Percentiles rank a stretch among this genome's conserved stretches.
Conservation (phyloP, 2,797 vertebrate genomes). For the Schizopygopsis malacanthus region DNA sequence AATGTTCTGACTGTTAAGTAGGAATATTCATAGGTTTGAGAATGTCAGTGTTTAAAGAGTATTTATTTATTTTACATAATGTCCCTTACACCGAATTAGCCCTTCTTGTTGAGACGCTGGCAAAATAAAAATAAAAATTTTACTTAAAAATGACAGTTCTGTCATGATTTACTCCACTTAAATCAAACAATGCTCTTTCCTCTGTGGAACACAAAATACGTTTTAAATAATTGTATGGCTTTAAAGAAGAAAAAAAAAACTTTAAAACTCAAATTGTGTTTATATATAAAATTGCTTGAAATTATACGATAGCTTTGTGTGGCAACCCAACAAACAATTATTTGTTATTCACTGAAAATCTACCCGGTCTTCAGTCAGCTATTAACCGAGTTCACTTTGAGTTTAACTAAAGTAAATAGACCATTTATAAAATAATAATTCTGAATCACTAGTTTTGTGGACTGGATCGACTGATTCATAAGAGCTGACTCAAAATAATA, state of each 20-base stretch:
- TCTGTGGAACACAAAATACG: neutral
- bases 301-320: neutral
- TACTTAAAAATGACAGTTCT: neutral
- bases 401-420: neutral
- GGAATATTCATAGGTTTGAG: conserved; percentile 24
- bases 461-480: neutral
- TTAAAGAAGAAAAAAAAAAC: neutral
- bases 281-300: neutral
- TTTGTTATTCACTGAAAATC: neutral
- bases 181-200: neutral
- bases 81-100: neutral
- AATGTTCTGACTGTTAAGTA: neutral
- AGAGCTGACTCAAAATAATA: neutral
- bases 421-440: neutral
- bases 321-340: neutral
- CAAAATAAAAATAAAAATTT: neutral
- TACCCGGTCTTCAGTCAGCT: neutral
- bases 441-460: neutral
- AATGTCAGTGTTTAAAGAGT: neutral
- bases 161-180: neutral
- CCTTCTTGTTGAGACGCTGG: too few species aligned
- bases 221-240: neutral
- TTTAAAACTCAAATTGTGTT: too few species aligned
- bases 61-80: neutral
- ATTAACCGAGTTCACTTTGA: neutral